These are phyloP conservation scores for Epinotia demarniana DNA, from an alignment of 2,888 invertebrate genomes.

Conservation along the genomic window DNA sequence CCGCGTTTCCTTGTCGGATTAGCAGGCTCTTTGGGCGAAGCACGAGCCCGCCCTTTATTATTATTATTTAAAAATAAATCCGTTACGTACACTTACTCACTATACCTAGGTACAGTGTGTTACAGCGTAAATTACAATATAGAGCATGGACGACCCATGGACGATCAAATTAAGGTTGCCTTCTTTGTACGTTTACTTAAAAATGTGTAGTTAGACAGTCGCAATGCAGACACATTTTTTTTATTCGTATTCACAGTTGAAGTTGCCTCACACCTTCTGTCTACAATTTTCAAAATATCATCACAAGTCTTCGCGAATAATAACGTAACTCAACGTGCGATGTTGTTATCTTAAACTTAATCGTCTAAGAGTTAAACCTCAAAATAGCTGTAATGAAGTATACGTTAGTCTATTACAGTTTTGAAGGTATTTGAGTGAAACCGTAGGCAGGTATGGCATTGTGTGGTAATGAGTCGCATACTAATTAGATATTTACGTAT, in stretches of 20 bases:
- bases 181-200: neutral
- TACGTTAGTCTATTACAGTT: neutral
- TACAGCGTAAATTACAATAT: neutral
- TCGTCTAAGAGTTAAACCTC: neutral
- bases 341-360: neutral
- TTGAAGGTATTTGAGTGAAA: neutral
- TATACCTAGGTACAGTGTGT: too few relatives aligned
- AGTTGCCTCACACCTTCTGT: slow-evolving; percentile 32
- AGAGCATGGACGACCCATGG: neutral
- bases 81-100: too few relatives aligned
- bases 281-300: slow-evolving; percentile 35
- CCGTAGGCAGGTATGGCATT: slow-evolving; percentile 25
- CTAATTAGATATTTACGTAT: slow-evolving; percentile 36
- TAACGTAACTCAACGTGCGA: neutral
- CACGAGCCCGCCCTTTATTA: too few relatives aligned
- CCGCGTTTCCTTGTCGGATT: too few relatives aligned
- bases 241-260: slow-evolving; percentile 35
- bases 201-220: neutral
- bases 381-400: neutral
- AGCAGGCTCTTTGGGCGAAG: too few relatives aligned
- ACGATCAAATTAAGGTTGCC: neutral
- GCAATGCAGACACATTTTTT: neutral
- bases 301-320: neutral
- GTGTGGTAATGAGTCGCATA: slow-evolving; percentile 38
- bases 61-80: too few relatives aligned